Evolutionary conservation across 2,888 invertebrate genomes (phyloP).

Genomic region (Ommatoiulus sabulosus): DNA sequence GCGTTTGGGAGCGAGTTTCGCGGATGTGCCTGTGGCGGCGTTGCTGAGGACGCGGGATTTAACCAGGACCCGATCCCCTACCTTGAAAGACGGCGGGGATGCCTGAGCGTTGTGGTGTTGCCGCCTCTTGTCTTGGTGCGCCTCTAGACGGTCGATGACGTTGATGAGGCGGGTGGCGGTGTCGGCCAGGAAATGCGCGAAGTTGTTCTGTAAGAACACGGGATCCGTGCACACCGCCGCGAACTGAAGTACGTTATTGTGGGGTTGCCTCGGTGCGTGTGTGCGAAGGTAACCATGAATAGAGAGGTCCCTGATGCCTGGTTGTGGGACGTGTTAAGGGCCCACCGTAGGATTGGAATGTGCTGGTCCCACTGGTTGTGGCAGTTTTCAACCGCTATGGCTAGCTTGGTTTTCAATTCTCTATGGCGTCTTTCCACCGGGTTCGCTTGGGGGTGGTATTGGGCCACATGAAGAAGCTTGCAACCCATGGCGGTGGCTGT

Average conservation of each 20-base stretch:
- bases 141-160: background rate
- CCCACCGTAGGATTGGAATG: background rate
- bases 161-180: background rate
- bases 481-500: background rate
- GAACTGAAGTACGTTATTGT: background rate
- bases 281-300: background rate
- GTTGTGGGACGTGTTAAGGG: background rate
- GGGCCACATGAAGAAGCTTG: background rate
- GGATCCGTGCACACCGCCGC: background rate
- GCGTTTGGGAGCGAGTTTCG: background rate
- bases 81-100: background rate
- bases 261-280: background rate
- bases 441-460: background rate
- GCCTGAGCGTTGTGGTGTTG: background rate
- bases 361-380: background rate
- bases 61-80: background rate
- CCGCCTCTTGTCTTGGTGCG: background rate
- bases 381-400: background rate
- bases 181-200: background rate
- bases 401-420: background rate
- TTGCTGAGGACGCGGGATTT: background rate
- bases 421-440: background rate
- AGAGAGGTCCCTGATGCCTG: too few relatives aligned
- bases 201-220: background rate
- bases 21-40: background rate